These are phyloP conservation scores for Corythornis vintsioides DNA, from an alignment of 2,113 vertebrate species.

Conservation along the genomic window DNA sequence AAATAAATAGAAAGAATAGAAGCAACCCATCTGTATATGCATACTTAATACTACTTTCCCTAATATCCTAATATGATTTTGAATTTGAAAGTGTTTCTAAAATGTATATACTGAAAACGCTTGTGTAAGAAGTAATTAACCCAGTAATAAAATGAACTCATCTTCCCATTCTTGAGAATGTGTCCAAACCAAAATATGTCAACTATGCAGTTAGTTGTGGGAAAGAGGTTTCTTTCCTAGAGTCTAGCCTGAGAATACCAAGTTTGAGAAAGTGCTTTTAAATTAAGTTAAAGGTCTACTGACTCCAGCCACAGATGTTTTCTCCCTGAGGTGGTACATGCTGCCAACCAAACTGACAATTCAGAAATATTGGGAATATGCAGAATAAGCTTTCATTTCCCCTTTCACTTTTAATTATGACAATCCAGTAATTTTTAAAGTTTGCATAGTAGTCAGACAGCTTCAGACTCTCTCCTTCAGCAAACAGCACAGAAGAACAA, in stretches of 20 bases:
- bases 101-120: background rate
- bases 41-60: background rate
- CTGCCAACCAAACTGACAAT: background rate
- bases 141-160: background rate
- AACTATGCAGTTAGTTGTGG: background rate
- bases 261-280: constrained; percentile 24
- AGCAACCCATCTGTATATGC: no score
- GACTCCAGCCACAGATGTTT: constrained; percentile 23
- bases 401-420: background rate
- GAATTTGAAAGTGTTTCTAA: background rate
- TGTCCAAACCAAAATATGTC: constrained; percentile 29
- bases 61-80: background rate
- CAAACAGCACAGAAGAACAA: background rate
- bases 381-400: background rate
- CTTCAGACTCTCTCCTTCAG: background rate
- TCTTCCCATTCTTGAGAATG: background rate
- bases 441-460: background rate
- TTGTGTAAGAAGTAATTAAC: constrained; percentile 5
- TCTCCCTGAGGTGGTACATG: background rate
- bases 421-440: background rate
- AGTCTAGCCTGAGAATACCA: background rate
- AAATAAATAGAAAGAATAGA: no score
- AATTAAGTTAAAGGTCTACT: constrained; percentile 29
- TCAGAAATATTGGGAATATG: background rate
- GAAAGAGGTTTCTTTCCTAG: constrained; percentile 18